Evolutionary conservation across 2,888 invertebrate species (phyloP).

Genomic region (Drosophila crucigera): DNA sequence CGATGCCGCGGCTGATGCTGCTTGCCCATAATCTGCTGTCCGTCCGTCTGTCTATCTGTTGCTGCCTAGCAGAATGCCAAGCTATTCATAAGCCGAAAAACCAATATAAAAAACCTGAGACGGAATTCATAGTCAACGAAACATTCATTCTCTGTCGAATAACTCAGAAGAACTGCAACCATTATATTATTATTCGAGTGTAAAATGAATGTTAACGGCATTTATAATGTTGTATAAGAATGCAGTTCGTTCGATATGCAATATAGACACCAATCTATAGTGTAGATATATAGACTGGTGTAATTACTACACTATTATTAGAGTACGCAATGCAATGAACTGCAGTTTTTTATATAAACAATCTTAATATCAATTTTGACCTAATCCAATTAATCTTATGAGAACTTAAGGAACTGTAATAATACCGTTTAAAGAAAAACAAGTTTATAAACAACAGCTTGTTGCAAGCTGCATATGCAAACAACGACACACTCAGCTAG

Average conservation of each 20-base stretch:
- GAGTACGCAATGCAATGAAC: background rate
- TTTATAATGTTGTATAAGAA: background rate
- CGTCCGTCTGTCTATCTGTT: background rate
- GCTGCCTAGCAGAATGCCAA: conserved; percentile 41
- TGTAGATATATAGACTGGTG: background rate
- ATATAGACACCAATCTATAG: background rate
- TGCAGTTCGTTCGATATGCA: background rate
- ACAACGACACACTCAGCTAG: background rate
- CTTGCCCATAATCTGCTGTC: conserved; percentile 13
- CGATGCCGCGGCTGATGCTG: conserved; percentile 8
- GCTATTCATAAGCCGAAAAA: conserved; percentile 27
- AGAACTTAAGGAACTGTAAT: background rate
- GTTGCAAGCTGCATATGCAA: conserved; percentile 10
- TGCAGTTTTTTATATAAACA: background rate
- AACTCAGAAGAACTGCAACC: conserved; percentile 10
- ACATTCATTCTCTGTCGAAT: conserved; percentile 14
- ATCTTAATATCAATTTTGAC: background rate
- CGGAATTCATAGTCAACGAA: conserved; percentile 16
- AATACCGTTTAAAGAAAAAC: conserved; percentile 5
- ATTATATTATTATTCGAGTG: conserved; percentile 7
- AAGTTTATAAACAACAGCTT: background rate
- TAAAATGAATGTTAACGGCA: background rate
- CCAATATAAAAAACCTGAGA: conserved; percentile 29
- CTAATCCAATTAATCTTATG: background rate
- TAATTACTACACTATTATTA: background rate